Evolutionary conservation across 2,113 vertebrate species (phyloP), one percentile per base, ranked within the genome.

Genomic region (Uria aalge): DNA sequence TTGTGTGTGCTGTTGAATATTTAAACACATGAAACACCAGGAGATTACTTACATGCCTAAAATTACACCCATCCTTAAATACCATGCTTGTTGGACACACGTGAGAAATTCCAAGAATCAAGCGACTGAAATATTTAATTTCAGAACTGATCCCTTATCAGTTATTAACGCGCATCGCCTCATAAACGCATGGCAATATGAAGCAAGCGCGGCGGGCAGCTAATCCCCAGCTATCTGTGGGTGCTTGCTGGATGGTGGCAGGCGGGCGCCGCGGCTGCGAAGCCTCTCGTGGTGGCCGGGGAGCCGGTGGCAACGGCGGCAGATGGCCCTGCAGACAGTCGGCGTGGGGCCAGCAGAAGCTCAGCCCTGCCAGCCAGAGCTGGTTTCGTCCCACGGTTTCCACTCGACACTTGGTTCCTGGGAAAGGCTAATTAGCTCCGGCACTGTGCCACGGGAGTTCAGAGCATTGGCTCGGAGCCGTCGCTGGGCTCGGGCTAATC

Each of bases 191-290:
- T 9, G 2, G 6, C 18, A 13, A 41, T 18, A 9, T 4, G 6
- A 52, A 36, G 72, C 3, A 6, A 17, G 16, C 0, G 0, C 17
- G 8, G 63, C 0, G 0, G 62, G 4, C 12, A 2, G 56, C n/a
- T 52, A 18, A 69, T 74, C 64, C 81, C 36, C 50, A 43, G 82
- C 48, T 45, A 5, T 19, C 50, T 41, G 5, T 0, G 4, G 53
- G 43, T 47, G n/a, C 32, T 34, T 38, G 45, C 36, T 64, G 74
- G n/a, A 4, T 4, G 57, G 71, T 3, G 17, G 27, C 34, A 38
- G 63, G 23, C 2, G 12, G 5, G 29, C 0, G 15, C 8, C 1
- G 3, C 48, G 32, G 81, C 36, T 36, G 64, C 13, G 7, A 12
- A 73, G 40, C 43, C 88, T n/a, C 45, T 89, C 1, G 18, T 36